These are phyloP conservation scores for Ptychoptera contaminata DNA, from an alignment of 2,888 invertebrate genomes.

Conservation along the genomic window DNA sequence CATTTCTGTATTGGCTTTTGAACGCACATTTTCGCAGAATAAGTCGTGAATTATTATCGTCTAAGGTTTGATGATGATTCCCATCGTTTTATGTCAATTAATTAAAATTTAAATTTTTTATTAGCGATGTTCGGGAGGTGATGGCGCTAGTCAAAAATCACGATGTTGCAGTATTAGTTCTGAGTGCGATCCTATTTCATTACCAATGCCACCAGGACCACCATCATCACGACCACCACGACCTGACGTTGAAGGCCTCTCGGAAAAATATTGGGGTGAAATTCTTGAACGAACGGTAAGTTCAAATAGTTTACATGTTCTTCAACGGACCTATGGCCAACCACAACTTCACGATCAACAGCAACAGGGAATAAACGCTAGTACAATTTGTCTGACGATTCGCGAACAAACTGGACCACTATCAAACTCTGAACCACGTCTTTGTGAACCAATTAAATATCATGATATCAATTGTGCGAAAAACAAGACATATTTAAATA, in stretches of 20 bases:
- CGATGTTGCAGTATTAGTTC: slow-evolving; percentile 26
- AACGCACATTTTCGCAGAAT: slow-evolving; percentile 74
- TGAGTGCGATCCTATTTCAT: slow-evolving; percentile 29
- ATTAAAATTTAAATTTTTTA: slow-evolving; percentile 8
- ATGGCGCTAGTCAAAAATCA: slow-evolving; percentile 27
- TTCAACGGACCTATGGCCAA: slow-evolving; percentile 33
- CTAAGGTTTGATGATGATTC: slow-evolving; percentile 36
- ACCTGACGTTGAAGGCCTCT: slow-evolving; percentile 48
- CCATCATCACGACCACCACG: slow-evolving; percentile 26
- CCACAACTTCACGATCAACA: slow-evolving; percentile 18
- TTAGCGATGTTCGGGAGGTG: slow-evolving; percentile 27
- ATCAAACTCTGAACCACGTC: slow-evolving; percentile 28
- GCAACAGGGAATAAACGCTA: slow-evolving; percentile 25
- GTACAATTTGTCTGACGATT: slow-evolving; percentile 23
- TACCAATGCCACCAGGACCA: slow-evolving; percentile 29
- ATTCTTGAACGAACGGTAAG: slow-evolving; percentile 64
- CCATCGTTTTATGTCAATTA: too few relatives aligned
- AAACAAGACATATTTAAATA: slow-evolving; percentile 17
- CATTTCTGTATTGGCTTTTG: slow-evolving; percentile 74
- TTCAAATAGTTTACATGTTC: slow-evolving; percentile 55
- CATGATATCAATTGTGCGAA: slow-evolving; percentile 30
- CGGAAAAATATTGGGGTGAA: slow-evolving; percentile 61
- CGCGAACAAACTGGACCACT: slow-evolving; percentile 13
- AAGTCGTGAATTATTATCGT: slow-evolving; percentile 57
- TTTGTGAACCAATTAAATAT: slow-evolving; percentile 27